Conservation (phyloP, 2,888 invertebrate species). For the Nymphalis urticae region DNA sequence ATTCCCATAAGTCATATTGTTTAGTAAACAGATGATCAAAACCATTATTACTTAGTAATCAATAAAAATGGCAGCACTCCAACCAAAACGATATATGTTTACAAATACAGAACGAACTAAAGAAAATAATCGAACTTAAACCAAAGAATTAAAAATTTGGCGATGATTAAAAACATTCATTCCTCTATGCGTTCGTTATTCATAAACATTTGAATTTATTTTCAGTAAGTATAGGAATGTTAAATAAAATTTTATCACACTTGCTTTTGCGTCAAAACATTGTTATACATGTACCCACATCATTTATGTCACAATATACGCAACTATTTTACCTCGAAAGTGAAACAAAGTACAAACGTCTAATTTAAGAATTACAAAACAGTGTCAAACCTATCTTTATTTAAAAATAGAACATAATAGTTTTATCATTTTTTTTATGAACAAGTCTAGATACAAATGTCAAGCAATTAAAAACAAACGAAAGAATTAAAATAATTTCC, state of each 20-base stretch:
- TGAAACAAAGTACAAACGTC: background rate
- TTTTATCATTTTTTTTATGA: no score
- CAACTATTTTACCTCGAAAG: background rate
- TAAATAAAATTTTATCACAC: background rate
- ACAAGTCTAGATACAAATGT: no score
- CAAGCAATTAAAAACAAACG: no score
- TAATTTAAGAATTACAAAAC: background rate
- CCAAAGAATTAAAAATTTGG: slow-evolving; percentile 18
- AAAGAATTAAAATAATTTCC: no score
- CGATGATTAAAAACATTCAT: slow-evolving; percentile 27
- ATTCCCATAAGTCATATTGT: slow-evolving; percentile 13
- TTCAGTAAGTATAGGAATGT: slow-evolving; percentile 2
- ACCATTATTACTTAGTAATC: slow-evolving; percentile 42
- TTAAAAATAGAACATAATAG: no score
- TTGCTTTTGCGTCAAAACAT: background rate
- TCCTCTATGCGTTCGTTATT: slow-evolving; percentile 1
- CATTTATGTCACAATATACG: background rate
- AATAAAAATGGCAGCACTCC: slow-evolving; percentile 53
- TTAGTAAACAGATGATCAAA: slow-evolving; percentile 15
- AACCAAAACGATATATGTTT: slow-evolving; percentile 50
- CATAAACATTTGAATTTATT: slow-evolving; percentile 1
- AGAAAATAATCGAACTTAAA: slow-evolving; percentile 38
- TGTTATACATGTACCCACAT: background rate
- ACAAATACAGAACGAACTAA: slow-evolving; percentile 50
- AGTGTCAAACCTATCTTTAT: no score